Percentiles rank a stretch among this genome's conserved stretches.
Evolutionary conservation across 2,797 vertebrate species (phyloP).

Genomic region (Lithobates sylvaticus): DNA sequence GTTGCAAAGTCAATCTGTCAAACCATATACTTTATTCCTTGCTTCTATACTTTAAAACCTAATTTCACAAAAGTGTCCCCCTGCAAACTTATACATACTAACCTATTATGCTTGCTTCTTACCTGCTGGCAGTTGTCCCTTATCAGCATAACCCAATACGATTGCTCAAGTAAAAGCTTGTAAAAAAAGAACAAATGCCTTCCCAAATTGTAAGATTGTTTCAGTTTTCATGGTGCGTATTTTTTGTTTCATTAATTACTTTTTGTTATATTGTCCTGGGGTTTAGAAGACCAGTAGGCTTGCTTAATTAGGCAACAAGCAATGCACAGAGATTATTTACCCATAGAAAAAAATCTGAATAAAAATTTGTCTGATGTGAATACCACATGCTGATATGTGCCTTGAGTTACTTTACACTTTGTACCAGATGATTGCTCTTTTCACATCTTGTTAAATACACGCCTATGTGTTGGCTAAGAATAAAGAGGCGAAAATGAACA

Average conservation of each 20-base stretch:
- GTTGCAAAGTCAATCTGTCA: neutral
- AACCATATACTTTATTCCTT: neutral
- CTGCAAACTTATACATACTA: neutral
- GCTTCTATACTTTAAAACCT: neutral
- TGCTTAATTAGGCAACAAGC: neutral
- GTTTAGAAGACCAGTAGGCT: neutral
- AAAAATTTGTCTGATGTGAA: neutral
- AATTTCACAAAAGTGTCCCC: neutral
- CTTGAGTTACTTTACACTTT: neutral
- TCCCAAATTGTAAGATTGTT: neutral
- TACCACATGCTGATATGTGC: neutral
- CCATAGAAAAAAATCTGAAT: neutral
- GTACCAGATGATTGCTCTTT: neutral
- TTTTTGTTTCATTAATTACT: neutral
- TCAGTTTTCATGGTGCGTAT: neutral
- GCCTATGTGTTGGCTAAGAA: neutral
- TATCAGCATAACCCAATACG: neutral
- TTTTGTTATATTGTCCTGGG: neutral
- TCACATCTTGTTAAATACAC: neutral
- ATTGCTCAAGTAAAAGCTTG: neutral
- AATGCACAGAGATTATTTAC: neutral
- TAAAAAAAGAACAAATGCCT: neutral
- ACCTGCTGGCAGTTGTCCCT: neutral
- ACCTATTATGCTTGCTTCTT: neutral
- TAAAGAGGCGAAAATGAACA: neutral